Evolutionary conservation across 2,113 vertebrate species (phyloP), one percentile per base, ranked within the genome.

Genomic region (Cavia porcellus): DNA sequence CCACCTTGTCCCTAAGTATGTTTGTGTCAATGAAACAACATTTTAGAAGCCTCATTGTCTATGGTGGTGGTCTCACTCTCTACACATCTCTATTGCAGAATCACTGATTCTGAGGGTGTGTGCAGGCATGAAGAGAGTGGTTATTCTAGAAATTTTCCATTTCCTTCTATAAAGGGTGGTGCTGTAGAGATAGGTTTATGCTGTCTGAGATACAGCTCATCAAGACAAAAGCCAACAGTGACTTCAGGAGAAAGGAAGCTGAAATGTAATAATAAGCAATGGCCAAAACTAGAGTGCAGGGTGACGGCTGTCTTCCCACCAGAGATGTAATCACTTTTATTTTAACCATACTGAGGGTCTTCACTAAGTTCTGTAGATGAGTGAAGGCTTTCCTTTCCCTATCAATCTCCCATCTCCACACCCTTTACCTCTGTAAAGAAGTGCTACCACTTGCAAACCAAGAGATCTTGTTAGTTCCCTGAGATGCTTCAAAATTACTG

Each of bases 161-260:
- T 96, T 96, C 74, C 14, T 4, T 88, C 68, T 96, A 42, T 90
- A 86, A 74, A 79, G 55, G 32, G 57, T 94, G 70, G 74, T 1
- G 7, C 86, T 95, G 70, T 64, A 89, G 45, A 52, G 50, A 66
- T 85, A 90, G 74, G 66, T 94, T 96, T 92, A 89, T 64, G 55
- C 55, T 94, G 88, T 95, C 52, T 62, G 66, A 92, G 38, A n/a
- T 72, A 35, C 28, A 82, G 59, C 52, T 95, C 89, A 83, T 94
- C 68, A 90, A 96, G 86, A 90, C 59, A 68, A 35, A 85, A 72
- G 88, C 96, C 94, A 96, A 95, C 38, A 90, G 55, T 96, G 85
- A 95, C 50, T 45, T 89, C 90, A 92, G 90, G 82, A 81, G 14
- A 77, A 35, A 96, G 82, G 75, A 77, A 96, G 52, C 52, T 94